A percentile compares a stretch with the other conserved stretches of the same genome.
Evolutionary conservation across 2,113 vertebrate genomes (phyloP).

Genomic region (Siniperca chuatsi): DNA sequence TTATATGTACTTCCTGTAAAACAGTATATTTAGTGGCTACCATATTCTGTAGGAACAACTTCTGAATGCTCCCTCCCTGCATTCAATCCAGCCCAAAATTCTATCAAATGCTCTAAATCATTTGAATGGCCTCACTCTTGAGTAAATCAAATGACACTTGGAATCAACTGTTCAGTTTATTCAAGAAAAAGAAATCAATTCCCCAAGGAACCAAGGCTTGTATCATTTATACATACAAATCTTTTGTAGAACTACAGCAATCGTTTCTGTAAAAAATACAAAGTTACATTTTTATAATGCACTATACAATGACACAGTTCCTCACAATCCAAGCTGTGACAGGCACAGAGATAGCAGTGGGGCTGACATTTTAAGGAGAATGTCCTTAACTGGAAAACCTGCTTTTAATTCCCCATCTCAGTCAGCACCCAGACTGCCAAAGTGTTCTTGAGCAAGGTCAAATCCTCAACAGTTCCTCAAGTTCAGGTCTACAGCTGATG

Average conservation of each 20-base stretch:
- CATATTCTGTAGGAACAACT: not conserved
- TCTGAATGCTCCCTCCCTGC: not conserved
- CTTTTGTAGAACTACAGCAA: conserved; percentile 70
- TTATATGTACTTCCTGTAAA: not conserved
- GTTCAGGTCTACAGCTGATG: not conserved
- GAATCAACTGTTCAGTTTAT: conserved; percentile 60
- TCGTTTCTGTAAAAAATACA: conserved; percentile 77
- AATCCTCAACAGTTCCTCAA: not conserved
- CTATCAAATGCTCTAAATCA: not conserved
- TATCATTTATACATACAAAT: conserved; percentile 71
- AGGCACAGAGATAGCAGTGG: conserved; percentile 3
- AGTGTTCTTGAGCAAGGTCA: not conserved
- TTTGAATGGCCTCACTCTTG: not conserved
- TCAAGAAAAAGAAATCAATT: conserved; percentile 61
- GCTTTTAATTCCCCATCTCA: not conserved
- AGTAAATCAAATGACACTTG: conserved; percentile 25
- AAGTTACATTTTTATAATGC: conserved; percentile 56
- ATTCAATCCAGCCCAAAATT: not conserved
- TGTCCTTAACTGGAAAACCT: conserved; percentile 21
- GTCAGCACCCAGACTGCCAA: not conserved
- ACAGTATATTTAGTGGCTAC: not conserved
- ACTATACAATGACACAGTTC: conserved; percentile 64
- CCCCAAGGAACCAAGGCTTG: conserved; percentile 50
- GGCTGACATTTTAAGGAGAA: conserved; percentile 18
- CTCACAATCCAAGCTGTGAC: conserved; percentile 20